phyloP scores from a whole-genome alignment of 2,888 invertebrate species.

The Agapetus fuscipes region DNA sequence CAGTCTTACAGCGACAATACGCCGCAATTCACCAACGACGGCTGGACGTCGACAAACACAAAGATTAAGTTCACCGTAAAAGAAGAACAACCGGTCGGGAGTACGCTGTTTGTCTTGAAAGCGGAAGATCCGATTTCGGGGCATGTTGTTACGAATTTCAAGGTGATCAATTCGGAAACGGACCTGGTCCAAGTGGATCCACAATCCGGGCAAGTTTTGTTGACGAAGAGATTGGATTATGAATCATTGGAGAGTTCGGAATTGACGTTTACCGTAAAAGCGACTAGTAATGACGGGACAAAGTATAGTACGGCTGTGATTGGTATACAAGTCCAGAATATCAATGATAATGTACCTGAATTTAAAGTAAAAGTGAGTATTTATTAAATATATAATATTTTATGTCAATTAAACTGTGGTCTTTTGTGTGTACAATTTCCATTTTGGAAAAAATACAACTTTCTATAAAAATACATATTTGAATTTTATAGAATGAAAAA shows the following conservation, averaged over 20 bases:
- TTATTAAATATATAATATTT: slow-evolving; percentile 1
- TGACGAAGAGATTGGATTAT: slow-evolving; percentile 67
- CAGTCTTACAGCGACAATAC: slow-evolving; percentile 69
- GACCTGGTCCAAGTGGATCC: slow-evolving; percentile 51
- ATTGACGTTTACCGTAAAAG: slow-evolving; percentile 46
- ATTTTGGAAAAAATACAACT: no score
- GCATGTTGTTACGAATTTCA: slow-evolving; percentile 50
- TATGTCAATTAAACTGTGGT: background rate
- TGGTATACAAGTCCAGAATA: slow-evolving; percentile 59
- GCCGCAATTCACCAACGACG: slow-evolving; percentile 61
- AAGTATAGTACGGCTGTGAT: slow-evolving; percentile 58
- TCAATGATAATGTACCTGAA: slow-evolving; percentile 68
- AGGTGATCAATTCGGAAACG: slow-evolving; percentile 45
- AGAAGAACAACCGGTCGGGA: slow-evolving; percentile 69
- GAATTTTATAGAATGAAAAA: no score
- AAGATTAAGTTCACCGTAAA: slow-evolving; percentile 56
- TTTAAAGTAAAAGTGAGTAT: slow-evolving; percentile 51
- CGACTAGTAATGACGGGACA: slow-evolving; percentile 41
- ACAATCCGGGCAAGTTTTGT: slow-evolving; percentile 61
- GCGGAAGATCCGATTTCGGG: slow-evolving; percentile 64
- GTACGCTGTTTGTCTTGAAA: slow-evolving; percentile 55
- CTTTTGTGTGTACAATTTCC: no score
- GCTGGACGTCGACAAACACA: slow-evolving; percentile 63
- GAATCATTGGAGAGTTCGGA: slow-evolving; percentile 57
- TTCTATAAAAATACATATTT: no score